Conservation (phyloP, 2,888 invertebrate genomes). For the Mimumesa dahlbomi region DNA sequence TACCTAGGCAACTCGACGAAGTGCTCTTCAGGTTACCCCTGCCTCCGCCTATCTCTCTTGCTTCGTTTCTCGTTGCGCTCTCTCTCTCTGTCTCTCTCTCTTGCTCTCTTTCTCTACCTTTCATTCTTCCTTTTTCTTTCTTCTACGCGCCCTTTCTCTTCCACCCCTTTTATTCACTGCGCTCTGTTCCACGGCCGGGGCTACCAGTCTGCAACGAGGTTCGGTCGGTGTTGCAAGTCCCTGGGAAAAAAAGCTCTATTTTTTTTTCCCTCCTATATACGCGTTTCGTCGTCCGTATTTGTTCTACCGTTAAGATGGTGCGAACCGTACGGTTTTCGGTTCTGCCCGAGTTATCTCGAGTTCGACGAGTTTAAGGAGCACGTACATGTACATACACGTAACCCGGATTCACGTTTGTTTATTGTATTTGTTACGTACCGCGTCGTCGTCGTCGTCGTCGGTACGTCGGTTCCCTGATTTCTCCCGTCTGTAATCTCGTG, state of each 20-base stretch:
- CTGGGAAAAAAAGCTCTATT: conserved; percentile 29
- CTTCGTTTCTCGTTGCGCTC: conserved; percentile 50
- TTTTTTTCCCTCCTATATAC: too few relatives aligned
- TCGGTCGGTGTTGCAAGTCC: conserved; percentile 53
- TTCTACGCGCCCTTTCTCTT: conserved; percentile 39
- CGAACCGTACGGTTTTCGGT: background rate
- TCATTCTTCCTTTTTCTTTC: conserved; percentile 41
- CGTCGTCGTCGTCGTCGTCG: background rate
- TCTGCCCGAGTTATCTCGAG: background rate
- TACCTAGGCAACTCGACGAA: conserved; percentile 77
- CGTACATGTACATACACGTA: background rate
- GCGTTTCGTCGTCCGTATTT: conserved; percentile 8
- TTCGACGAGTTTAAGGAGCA: background rate
- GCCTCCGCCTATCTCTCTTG: conserved; percentile 53
- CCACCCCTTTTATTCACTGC: conserved; percentile 42
- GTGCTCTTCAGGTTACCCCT: conserved; percentile 69
- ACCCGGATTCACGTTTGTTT: background rate
- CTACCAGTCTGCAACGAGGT: conserved; percentile 61
- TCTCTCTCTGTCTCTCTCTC: conserved; percentile 9
- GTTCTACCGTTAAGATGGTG: background rate
- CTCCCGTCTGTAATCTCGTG: conserved; percentile 14
- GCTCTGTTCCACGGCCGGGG: conserved; percentile 45
- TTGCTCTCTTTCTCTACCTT: conserved; percentile 20
- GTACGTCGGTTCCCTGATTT: background rate
- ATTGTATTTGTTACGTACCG: background rate